Evolutionary conservation across 2,888 invertebrate species (phyloP).

Genomic region (Alentia gelatinosa): DNA sequence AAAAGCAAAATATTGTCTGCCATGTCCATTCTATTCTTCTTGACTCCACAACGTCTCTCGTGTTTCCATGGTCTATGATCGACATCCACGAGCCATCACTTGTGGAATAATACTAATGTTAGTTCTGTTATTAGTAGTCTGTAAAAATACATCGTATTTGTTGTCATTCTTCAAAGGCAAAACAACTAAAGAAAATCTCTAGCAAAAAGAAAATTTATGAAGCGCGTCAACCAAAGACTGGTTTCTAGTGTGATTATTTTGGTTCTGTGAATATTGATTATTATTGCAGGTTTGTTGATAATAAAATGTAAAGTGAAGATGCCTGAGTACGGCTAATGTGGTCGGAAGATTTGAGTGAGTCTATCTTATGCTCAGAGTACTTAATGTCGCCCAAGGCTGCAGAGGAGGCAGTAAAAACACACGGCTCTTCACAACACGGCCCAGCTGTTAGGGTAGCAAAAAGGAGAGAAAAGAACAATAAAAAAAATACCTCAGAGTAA

Average conservation of each 20-base stretch:
- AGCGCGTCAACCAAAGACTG: conserved; percentile 2
- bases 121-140: conserved; percentile 9
- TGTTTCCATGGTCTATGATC: background rate
- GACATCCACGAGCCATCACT: background rate
- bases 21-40: background rate
- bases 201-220: background rate
- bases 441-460: conserved; percentile 7
- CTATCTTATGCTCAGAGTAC: background rate
- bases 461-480: background rate
- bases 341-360: background rate
- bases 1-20: background rate
- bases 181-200: background rate
- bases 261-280: background rate
- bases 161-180: background rate
- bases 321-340: background rate
- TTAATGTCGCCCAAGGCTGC: conserved; percentile 2
- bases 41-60: background rate
- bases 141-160: background rate
- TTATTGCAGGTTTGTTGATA: background rate
- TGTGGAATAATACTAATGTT: background rate
- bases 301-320: background rate
- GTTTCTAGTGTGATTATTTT: conserved; percentile 2
- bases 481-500: background rate
- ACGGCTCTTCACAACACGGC: background rate
- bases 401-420: background rate